phyloP scores from a whole-genome alignment of 2,113 vertebrate genomes.

The Etia nguti region DNA sequence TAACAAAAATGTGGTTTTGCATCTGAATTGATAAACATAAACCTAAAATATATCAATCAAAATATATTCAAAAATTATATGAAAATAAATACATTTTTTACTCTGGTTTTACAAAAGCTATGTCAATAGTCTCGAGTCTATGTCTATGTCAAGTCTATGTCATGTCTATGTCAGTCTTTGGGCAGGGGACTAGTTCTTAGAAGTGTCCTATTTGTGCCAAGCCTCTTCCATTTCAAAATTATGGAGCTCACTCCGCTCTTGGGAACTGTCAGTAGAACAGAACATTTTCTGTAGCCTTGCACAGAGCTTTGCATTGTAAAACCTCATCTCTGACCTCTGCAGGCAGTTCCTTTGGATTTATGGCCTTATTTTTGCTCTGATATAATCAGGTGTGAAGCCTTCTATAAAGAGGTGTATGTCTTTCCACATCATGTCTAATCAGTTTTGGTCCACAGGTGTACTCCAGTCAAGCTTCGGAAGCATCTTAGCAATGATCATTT shows the following conservation, averaged over 20 bases:
- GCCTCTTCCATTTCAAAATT: not conserved
- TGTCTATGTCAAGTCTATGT: no score
- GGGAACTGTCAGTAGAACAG: not conserved
- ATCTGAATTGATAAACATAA: not conserved
- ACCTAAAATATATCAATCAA: rapidly evolving
- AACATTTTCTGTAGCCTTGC: rapidly evolving
- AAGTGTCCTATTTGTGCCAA: rapidly evolving
- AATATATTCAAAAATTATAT: rapidly evolving
- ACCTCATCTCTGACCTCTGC: rapidly evolving
- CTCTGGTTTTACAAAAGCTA: not conserved
- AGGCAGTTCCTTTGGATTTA: rapidly evolving
- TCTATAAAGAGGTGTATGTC: rapidly evolving
- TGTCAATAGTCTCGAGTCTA: no score
- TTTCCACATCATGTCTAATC: rapidly evolving
- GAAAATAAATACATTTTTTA: not conserved
- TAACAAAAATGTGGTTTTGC: rapidly evolving
- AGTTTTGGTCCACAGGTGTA: rapidly evolving
- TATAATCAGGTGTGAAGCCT: not conserved
- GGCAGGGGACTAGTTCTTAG: no score
- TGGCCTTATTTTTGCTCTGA: not conserved
- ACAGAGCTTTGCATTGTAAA: not conserved
- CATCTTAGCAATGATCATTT: rapidly evolving
- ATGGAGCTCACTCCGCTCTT: rapidly evolving
- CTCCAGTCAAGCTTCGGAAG: not conserved
- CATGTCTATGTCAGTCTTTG: no score